phyloP scores from a whole-genome alignment of 2,113 vertebrate genomes.

The Sisor rabdophorus region DNA sequence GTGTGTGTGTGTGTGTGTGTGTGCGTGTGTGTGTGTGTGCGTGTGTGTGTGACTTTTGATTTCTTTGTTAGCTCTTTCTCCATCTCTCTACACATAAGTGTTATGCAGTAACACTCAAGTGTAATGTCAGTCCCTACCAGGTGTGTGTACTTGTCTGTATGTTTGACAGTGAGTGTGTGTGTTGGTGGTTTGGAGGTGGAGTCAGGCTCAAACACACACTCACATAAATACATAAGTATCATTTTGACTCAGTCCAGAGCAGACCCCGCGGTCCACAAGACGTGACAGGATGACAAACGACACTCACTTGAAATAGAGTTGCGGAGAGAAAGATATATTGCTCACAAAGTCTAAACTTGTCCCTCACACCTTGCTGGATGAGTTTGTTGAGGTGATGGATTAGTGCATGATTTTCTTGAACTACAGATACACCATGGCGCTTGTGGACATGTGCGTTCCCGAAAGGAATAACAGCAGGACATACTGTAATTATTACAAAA shows the following conservation, averaged over 20 bases:
- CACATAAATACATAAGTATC: slow-evolving; percentile 41
- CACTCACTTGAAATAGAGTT: slow-evolving; percentile 12
- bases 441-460: slow-evolving; percentile 67
- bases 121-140: slow-evolving; percentile 45
- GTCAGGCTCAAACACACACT: slow-evolving; percentile 11
- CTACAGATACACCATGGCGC: slow-evolving; percentile 64
- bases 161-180: slow-evolving; percentile 10
- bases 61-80: neutral
- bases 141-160: slow-evolving; percentile 47
- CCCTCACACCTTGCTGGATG: slow-evolving; percentile 42
- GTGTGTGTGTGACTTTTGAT: slow-evolving; percentile 6
- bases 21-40: neutral
- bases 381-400: neutral
- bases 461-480: slow-evolving; percentile 76
- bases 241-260: slow-evolving; percentile 12
- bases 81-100: neutral
- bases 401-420: neutral
- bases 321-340: slow-evolving; percentile 22
- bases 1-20: neutral
- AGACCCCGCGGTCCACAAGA: neutral
- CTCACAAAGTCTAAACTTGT: slow-evolving; percentile 75
- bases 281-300: neutral
- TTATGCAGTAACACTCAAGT: slow-evolving; percentile 10
- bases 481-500: slow-evolving; percentile 80
- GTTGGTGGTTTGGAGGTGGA: neutral